Evolutionary conservation across 1,140 invertebrate genomes (phyloP), one percentile per base, ranked within the genome.

Genomic region (Chironomus striatipennis): DNA sequence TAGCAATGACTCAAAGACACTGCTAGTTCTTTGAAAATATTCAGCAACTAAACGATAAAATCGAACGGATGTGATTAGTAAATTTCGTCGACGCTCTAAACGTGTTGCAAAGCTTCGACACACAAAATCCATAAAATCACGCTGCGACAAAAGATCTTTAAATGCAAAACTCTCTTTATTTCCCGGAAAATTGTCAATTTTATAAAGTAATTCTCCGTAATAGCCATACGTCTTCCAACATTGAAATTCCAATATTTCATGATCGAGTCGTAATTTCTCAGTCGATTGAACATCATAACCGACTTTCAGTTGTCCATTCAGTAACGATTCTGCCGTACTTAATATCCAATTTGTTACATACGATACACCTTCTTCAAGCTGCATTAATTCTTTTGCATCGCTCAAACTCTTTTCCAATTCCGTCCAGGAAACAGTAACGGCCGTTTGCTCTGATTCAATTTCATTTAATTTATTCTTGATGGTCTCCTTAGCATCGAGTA

Each of bases 111-210:
- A 93, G 78, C 89, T 91, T 73, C 90, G 86, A 77, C 89, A 91
- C 0, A 93, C 89, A 76, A 91, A 92, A 81, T 93, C 89, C 91
- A 93, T 93, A 79, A 90, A 90, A 77, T 90, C 89, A 76, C 87
- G 84, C 75, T 90, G 90, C 0, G 88, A 88, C 12, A 88, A 83
- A 7, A 91, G 79, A 79, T 90, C 88, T 79, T 81, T 83, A 47
- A 80, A 80, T n/a, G 81, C 79, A 34, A 67, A 43, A 1, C 76
- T 75, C 74, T 87, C 83, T 42, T 86, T 85, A 18, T 84, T 83
- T 64, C 82, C 83, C 1, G 85, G 79, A 8, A 90, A 81, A 42
- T 79, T 81, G 67, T 89, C 87, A 21, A 90, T 87, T 80, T 88
- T 88, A 78, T 92, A 89, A 1, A 92, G 82, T 42, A 92, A 76